These are phyloP conservation scores for Acronicta aceris DNA, from an alignment of 2,888 invertebrate genomes.

Conservation along the genomic window DNA sequence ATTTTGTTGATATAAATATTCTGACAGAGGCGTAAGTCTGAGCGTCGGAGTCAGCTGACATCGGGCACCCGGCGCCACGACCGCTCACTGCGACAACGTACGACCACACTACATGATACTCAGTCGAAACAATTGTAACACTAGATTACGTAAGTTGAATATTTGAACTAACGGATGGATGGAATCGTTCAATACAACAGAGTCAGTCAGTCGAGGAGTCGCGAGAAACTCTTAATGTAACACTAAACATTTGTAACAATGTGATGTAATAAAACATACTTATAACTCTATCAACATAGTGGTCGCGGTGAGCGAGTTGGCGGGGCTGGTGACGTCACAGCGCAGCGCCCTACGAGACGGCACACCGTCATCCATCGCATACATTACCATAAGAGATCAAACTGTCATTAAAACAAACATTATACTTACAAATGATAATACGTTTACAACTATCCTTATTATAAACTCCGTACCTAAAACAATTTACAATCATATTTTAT, in stretches of 20 bases:
- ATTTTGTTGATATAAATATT: constrained; percentile 68
- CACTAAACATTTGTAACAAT: constrained; percentile 51
- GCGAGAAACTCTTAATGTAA: constrained; percentile 49
- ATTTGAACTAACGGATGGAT: constrained; percentile 54
- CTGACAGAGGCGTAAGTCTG: constrained; percentile 65
- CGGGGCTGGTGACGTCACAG: constrained; percentile 40
- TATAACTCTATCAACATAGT: constrained; percentile 35
- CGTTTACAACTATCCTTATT: constrained; percentile 84
- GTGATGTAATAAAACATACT: constrained; percentile 50
- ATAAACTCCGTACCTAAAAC: constrained; percentile 84
- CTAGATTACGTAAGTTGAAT: constrained; percentile 50
- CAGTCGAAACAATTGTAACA: constrained; percentile 32
- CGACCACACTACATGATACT: constrained; percentile 13
- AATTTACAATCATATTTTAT: constrained; percentile 83
- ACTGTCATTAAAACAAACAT: constrained; percentile 85
- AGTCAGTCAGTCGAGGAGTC: constrained; percentile 51
- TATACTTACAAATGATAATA: constrained; percentile 85
- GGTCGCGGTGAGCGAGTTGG: constrained; percentile 43
- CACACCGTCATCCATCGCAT: constrained; percentile 70
- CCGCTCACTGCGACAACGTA: constrained; percentile 31
- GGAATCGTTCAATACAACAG: constrained; percentile 56
- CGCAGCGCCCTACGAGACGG: constrained; percentile 62
- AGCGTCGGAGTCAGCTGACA: constrained; percentile 64
- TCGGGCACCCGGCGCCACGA: constrained; percentile 37
- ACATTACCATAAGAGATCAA: constrained; percentile 87